Percentiles rank a stretch among this genome's conserved stretches.
phyloP scores from a whole-genome alignment of 2,888 invertebrate genomes.

The Bellardia pandia region DNA sequence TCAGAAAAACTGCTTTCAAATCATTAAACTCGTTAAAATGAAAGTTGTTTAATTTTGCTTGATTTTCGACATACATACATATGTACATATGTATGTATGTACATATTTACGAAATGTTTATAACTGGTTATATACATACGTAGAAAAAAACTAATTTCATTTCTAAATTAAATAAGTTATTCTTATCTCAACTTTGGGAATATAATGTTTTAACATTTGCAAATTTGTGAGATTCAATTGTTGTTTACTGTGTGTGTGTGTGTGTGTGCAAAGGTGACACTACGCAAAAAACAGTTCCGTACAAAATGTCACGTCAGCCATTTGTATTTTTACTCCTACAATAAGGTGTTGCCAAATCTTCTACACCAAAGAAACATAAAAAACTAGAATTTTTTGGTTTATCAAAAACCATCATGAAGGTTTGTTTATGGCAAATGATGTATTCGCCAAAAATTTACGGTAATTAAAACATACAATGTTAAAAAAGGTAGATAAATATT shows the following conservation, averaged over 20 bases:
- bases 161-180: neutral
- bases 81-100: too few species aligned
- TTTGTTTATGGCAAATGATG: neutral
- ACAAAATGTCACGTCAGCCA: conserved; percentile 49
- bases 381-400: too few species aligned
- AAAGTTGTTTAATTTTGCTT: conserved; percentile 19
- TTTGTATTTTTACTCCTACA: conserved; percentile 20
- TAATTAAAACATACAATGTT: neutral
- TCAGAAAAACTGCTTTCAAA: conserved; percentile 1
- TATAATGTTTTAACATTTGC: neutral
- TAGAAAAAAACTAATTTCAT: neutral
- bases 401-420: too few species aligned
- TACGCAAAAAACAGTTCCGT: conserved; percentile 18
- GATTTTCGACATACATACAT: neutral
- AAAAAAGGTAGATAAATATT: too few species aligned
- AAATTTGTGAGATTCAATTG: neutral
- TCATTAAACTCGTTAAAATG: neutral
- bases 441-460: neutral
- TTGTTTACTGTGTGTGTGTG: neutral
- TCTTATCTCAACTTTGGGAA: conserved; percentile 27
- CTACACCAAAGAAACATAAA: neutral
- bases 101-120: neutral
- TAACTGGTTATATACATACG: too few species aligned
- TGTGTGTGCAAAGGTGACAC: neutral
- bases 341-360: neutral